Evolutionary conservation across 92 coral and sea anemone genomes (phyloP).

Genomic region (Porites rus): DNA sequence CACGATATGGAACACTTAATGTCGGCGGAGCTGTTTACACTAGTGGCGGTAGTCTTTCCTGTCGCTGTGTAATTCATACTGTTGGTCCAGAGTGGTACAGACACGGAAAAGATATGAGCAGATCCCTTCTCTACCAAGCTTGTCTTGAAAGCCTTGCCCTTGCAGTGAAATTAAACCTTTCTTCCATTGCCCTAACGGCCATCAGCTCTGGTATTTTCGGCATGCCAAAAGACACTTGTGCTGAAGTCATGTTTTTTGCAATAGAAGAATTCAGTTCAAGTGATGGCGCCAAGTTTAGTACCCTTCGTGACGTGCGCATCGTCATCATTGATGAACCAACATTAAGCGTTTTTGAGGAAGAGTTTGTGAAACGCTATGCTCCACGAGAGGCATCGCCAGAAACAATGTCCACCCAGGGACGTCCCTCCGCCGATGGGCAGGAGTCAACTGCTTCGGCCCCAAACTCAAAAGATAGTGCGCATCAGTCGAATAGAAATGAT

Average conservation of each 20-base stretch:
- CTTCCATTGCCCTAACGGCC: constrained; percentile 72
- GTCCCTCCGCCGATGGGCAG: neutral
- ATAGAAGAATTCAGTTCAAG: constrained; percentile 53
- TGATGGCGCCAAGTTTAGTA: neutral
- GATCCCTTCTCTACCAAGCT: constrained; percentile 16
- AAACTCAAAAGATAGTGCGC: neutral
- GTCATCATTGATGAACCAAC: constrained; percentile 81
- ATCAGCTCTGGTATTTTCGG: constrained; percentile 81
- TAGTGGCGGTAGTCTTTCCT: constrained; percentile 54
- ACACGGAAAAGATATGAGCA: neutral
- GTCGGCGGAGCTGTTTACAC: constrained; percentile 46
- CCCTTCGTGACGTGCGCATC: constrained; percentile 75
- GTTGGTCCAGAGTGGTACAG: constrained; percentile 53
- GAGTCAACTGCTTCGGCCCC: neutral
- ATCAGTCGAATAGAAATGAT: neutral
- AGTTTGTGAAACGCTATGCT: constrained; percentile 33
- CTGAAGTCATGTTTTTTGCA: constrained; percentile 65
- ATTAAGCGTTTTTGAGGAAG: constrained; percentile 57
- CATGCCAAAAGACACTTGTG: constrained; percentile 72
- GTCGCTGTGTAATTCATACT: constrained; percentile 47
- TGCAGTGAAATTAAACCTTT: constrained; percentile 6
- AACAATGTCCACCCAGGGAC: neutral
- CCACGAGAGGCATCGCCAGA: neutral
- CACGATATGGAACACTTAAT: neutral
- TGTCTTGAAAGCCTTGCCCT: constrained; percentile 36